Evolutionary conservation across 2,797 vertebrate genomes (phyloP).

Genomic region (Rhadinocentrus ornatus): DNA sequence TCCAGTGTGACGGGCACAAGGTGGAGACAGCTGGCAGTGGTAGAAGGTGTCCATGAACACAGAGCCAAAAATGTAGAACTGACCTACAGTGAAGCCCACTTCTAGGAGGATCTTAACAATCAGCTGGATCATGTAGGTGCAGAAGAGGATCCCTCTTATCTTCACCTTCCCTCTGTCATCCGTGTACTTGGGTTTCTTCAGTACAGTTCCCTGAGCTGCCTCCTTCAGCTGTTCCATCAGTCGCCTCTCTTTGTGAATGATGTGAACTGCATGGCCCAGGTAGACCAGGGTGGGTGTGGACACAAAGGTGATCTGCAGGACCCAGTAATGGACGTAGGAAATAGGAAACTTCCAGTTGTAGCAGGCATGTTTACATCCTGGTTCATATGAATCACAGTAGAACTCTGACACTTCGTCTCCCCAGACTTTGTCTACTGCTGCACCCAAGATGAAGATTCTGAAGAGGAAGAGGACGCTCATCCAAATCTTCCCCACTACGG

Average conservation of each 20-base stretch:
- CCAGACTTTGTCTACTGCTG: not conserved
- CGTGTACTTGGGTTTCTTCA: not conserved
- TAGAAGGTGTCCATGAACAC: not conserved
- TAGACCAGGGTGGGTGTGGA: conserved; percentile 72
- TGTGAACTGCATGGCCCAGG: conserved; percentile 66
- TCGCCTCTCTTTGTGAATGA: conserved; percentile 49
- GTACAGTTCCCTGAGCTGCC: not conserved
- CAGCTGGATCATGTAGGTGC: conserved; percentile 85
- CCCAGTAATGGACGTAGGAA: conserved; percentile 91
- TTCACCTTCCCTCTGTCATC: not conserved
- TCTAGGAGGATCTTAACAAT: conserved; percentile 88
- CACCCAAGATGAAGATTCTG: not conserved
- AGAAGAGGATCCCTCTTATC: conserved; percentile 60
- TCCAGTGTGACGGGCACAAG: not conserved
- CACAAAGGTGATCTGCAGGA: conserved; percentile 88
- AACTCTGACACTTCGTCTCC: not conserved
- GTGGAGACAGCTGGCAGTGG: not conserved
- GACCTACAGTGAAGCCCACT: conserved; percentile 80
- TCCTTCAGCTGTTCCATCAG: not conserved
- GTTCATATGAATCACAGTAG: not conserved
- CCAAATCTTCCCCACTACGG: not conserved
- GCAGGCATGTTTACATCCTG: conserved; percentile 77
- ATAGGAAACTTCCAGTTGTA: conserved; percentile 90
- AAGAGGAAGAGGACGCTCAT: conserved; percentile 4
- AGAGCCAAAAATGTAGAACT: conserved; percentile 1